Percentiles rank a stretch among this genome's conserved stretches.
Evolutionary conservation across 1,140 invertebrate species (phyloP).

Genomic region (Drosophila cardini): DNA sequence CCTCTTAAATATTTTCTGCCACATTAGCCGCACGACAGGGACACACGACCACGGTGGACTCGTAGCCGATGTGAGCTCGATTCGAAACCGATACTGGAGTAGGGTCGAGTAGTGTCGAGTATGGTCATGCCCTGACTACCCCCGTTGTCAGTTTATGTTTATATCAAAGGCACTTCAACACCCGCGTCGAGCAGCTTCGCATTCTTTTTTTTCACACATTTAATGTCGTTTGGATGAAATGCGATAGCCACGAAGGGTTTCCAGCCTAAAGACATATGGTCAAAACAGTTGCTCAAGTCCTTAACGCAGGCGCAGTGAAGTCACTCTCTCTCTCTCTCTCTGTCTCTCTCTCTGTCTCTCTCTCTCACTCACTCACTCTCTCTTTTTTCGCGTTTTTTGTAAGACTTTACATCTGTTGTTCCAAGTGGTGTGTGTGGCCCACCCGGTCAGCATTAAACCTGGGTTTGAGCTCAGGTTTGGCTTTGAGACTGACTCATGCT

Average conservation of each 20-base stretch:
- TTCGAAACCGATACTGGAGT: constrained; percentile 9
- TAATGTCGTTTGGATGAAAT: constrained; percentile 55
- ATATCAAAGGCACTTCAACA: constrained; percentile 71
- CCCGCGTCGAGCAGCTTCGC: constrained; percentile 36
- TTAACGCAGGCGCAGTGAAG: constrained; percentile 64
- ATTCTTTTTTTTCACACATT: constrained; percentile 77
- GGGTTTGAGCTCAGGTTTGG: background rate
- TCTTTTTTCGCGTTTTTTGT: constrained; percentile 40
- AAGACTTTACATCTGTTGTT: constrained; percentile 73
- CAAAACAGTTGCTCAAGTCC: constrained; percentile 64
- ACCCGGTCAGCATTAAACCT: constrained; percentile 40
- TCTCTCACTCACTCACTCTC: background rate
- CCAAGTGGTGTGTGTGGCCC: constrained; percentile 38
- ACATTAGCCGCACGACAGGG: constrained; percentile 37
- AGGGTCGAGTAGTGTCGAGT: constrained; percentile 8
- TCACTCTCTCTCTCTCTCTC: constrained; percentile 11
- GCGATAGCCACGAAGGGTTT: constrained; percentile 70
- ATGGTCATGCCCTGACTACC: constrained; percentile 61
- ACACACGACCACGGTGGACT: constrained; percentile 58
- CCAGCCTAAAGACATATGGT: constrained; percentile 57
- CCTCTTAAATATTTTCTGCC: constrained; percentile 43
- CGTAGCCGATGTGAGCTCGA: background rate
- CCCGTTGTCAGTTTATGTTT: constrained; percentile 75
- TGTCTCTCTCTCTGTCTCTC: constrained; percentile 28
- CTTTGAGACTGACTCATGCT: constrained; percentile 56